These are phyloP conservation scores for Ophiodon elongatus DNA, from an alignment of 2,113 vertebrate genomes.

Conservation along the genomic window DNA sequence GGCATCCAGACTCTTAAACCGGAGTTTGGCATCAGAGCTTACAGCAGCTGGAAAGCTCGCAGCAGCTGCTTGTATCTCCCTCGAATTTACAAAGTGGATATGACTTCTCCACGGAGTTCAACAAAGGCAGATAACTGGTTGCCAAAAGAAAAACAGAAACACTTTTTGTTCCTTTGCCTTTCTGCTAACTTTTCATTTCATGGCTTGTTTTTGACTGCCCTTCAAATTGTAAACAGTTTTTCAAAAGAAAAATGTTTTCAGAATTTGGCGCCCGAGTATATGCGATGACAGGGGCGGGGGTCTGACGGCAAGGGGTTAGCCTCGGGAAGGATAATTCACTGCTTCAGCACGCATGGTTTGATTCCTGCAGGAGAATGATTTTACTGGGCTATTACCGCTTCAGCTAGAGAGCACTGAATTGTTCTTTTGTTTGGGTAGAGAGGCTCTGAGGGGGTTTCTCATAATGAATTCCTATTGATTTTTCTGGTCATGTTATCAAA, in stretches of 20 bases:
- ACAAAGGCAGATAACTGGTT: slow-evolving; percentile 4
- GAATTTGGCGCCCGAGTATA: slow-evolving; percentile 13
- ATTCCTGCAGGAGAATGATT: slow-evolving; percentile 71
- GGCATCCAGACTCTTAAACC: neutral
- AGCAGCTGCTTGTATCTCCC: neutral
- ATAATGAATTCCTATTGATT: slow-evolving; percentile 78
- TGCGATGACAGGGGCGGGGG: slow-evolving; percentile 23
- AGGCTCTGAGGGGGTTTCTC: slow-evolving; percentile 67
- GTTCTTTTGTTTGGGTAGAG: slow-evolving; percentile 71
- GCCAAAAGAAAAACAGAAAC: slow-evolving; percentile 18
- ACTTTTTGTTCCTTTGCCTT: neutral
- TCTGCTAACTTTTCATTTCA: slow-evolving; percentile 44
- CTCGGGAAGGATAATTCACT: slow-evolving; percentile 64
- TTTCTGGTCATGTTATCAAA: slow-evolving; percentile 76
- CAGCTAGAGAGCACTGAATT: slow-evolving; percentile 58
- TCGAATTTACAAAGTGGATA: slow-evolving; percentile 34
- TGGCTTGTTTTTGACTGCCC: slow-evolving; percentile 39
- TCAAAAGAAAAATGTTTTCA: slow-evolving; percentile 50
- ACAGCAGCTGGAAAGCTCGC: neutral
- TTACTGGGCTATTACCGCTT: slow-evolving; percentile 66
- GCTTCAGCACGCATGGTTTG: slow-evolving; percentile 63
- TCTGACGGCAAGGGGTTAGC: slow-evolving; percentile 27
- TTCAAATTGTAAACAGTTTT: slow-evolving; percentile 39
- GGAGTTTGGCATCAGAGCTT: slow-evolving; percentile 1
- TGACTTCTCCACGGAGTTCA: slow-evolving; percentile 41